phyloP scores from a whole-genome alignment of 2,113 vertebrate genomes.

The Sterna hirundo region DNA sequence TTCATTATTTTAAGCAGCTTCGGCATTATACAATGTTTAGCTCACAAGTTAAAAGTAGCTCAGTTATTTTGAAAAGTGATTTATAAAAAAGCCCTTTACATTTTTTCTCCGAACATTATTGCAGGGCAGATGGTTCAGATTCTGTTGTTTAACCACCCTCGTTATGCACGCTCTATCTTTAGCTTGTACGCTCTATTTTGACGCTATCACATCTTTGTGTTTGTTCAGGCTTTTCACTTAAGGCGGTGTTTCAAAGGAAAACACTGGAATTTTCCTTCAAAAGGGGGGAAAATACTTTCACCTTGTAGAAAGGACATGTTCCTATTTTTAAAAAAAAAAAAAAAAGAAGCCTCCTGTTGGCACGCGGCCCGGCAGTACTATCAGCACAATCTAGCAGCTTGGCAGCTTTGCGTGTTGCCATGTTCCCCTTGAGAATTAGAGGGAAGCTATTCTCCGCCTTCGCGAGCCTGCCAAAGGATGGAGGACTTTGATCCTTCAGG shows the following conservation, averaged over 20 bases:
- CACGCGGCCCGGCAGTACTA: conserved; percentile 53
- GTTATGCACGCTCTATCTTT: conserved; percentile 50
- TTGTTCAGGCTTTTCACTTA: conserved; percentile 71
- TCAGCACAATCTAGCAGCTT: conserved; percentile 62
- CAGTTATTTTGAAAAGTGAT: conserved; percentile 46
- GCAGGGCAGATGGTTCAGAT: conserved; percentile 49
- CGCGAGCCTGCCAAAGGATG: conserved; percentile 47
- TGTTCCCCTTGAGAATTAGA: conserved; percentile 68
- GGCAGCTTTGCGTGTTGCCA: conserved; percentile 59
- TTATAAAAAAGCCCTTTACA: conserved; percentile 35
- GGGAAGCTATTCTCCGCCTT: conserved; percentile 52
- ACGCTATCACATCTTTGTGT: conserved; percentile 49
- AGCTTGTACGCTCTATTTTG: conserved; percentile 46
- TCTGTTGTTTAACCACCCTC: conserved; percentile 50
- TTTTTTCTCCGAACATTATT: conserved; percentile 51
- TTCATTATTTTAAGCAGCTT: conserved; percentile 51
- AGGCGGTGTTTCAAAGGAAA: conserved; percentile 68
- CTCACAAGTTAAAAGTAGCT: conserved; percentile 59
- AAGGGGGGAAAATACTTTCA: conserved; percentile 58
- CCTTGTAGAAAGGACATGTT: conserved; percentile 71
- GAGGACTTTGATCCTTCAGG: conserved; percentile 74
- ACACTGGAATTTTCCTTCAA: conserved; percentile 67
- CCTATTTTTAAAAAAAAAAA: conserved; percentile 16
- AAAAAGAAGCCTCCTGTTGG: conserved; percentile 52
- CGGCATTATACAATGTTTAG: conserved; percentile 56